Conservation (phyloP, 2,113 vertebrate genomes). For the Atlantisia rogersi region DNA sequence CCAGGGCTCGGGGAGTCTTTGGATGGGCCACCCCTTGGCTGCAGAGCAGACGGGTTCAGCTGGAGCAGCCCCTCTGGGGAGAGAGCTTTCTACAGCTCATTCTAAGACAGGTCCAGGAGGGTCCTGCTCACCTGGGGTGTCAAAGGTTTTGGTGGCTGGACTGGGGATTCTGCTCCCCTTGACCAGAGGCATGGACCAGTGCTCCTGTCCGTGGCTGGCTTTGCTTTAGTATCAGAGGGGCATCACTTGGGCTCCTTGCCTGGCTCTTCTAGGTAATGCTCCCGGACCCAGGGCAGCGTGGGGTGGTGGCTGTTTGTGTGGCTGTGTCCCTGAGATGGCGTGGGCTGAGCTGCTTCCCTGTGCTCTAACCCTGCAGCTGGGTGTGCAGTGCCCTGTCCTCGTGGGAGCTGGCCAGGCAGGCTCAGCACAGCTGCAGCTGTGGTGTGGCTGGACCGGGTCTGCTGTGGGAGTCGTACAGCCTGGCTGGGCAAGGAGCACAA, state of each 20-base stretch:
- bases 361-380: fast-evolving
- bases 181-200: not conserved
- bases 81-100: not conserved
- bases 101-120: fast-evolving
- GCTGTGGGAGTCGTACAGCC: not conserved
- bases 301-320: not conserved
- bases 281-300: not conserved
- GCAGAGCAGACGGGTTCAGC: not conserved
- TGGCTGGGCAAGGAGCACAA: not conserved
- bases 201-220: not conserved
- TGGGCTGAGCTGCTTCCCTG: not conserved
- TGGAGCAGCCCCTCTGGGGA: not conserved
- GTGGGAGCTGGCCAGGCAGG: not conserved
- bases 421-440: fast-evolving
- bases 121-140: not conserved
- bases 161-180: not conserved
- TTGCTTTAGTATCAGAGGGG: not conserved
- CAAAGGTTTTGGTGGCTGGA: not conserved
- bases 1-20: not conserved
- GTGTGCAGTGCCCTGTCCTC: fast-evolving
- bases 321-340: not conserved
- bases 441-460: not conserved
- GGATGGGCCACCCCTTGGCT: not conserved
- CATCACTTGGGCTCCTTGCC: fast-evolving
- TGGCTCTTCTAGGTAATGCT: not conserved